Base-by-base conservation (phyloP, 2,888 invertebrate species). In the Cacoxenus indagator region DNA sequence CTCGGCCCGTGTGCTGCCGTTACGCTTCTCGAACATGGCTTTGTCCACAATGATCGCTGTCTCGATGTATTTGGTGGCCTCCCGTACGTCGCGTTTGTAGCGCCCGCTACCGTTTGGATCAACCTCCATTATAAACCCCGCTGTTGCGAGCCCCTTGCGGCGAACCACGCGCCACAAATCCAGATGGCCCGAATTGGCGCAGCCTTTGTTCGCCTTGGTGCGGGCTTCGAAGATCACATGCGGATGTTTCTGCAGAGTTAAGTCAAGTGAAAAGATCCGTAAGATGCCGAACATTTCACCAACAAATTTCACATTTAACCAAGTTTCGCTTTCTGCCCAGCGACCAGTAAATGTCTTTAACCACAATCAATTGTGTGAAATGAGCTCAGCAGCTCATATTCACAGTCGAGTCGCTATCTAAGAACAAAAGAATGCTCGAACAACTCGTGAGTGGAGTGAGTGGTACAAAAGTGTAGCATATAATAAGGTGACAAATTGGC, bases 141-240 rank as follows among this genome's bases (percentile, higher is more conserved):
- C 86, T 71, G 88, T 85, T 75, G 88, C 76, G 89, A 90, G 89
- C 91, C 93, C 92, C 73, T 92, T 90, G 69, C 87, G 87, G 4
- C 93, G 89, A 85, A 91, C 91, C 86, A 92, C 91, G 64, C 93
- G 90, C 92, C 93, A 93, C 65, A 87, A 84, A 87, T 95, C 95
- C 86, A 94, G 90, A 85, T 90, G 92, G 69, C 92, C 92, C 67
- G 91, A 90, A 90, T 95, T 96, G 84, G 96, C 97, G 88, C 98
- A 98, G 66, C 95, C 96, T 89, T 96, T 96, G 90, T 94, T 95
- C 78, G 93, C 93, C 88, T 96, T 96, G 70, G 95, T 94, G 79
- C 95, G 93, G 85, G 97, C 96, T 89, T 97, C 96, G 91, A 97
- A 98, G 89, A 98, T 96, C 89, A 98, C 95, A 92, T 98, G 98